Evolutionary conservation across 2,113 vertebrate genomes (phyloP), one percentile per base, ranked within the genome.

Genomic region (Pholis gunnellus): DNA sequence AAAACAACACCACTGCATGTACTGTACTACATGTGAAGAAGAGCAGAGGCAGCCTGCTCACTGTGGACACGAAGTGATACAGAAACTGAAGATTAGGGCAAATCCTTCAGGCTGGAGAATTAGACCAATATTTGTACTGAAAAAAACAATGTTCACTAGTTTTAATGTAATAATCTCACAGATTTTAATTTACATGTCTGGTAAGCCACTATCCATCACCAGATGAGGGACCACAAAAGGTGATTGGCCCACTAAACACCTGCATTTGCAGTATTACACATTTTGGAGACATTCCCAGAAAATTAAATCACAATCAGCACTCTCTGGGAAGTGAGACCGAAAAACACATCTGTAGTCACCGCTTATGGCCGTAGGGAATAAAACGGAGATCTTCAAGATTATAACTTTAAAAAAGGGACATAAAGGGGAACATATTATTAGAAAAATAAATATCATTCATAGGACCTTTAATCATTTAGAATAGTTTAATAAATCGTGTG

Each of bases 1-100:
- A 76, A 89, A 91, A 91, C 89, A 86, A 79, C 73, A 78, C 48
- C 34, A 42, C 78, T 52, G 89, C 63, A 75, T 17, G 64, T 17
- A 67, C 85, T 78, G 81, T 66, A 54, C 68, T 40, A 82, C 18
- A 13, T 56, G 61, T 36, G 48, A 52, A 67, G 63, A 25, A 71
- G 25, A 54, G 18, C 40, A 73, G 67, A 59, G 42, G 36, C 31
- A 60, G 74, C n/a, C 42, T 22, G n/a, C 20, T 44, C 60, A 20
- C 50, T 42, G 31, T 29, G 63, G 61, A 65, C 18, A 48, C 2
- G 20, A 46, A 29, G 17, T 2, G 29, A 78, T 1, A 6, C 25
- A 14, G 48, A 60, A n/a, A 25, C 2, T 29, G 63, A 31, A 36
- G 56, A 38, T 46, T 25, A 79, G n/a, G 29, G 25, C 4, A 73